Conservation (phyloP, 1,140 invertebrate genomes). For the Zeugodacus cucurbitae region DNA sequence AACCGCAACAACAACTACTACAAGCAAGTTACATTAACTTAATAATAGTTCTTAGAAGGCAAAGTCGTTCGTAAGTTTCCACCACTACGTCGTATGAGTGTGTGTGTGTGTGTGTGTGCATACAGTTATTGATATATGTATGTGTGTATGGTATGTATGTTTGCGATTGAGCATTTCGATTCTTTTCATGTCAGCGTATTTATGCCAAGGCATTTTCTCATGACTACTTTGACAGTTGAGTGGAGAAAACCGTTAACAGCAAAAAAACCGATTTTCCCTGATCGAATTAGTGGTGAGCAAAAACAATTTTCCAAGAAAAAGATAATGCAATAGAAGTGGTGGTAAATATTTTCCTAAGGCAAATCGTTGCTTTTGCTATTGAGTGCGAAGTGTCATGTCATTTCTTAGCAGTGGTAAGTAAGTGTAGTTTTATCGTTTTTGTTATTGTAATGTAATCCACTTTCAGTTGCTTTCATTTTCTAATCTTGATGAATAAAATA, state of each 20-base stretch:
- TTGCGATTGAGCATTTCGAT: neutral
- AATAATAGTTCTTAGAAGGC: conserved; percentile 38
- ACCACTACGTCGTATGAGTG: neutral
- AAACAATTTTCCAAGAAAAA: neutral
- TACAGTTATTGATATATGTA: neutral
- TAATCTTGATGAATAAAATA: neutral
- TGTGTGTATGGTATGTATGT: neutral
- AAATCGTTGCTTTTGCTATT: neutral
- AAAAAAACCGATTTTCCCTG: neutral
- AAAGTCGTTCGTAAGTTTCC: conserved; percentile 11
- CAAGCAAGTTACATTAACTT: conserved; percentile 28
- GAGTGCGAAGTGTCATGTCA: neutral
- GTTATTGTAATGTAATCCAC: neutral
- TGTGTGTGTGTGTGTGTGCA: neutral
- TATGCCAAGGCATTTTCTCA: conserved; percentile 22
- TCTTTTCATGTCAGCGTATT: neutral
- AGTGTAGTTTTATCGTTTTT: neutral
- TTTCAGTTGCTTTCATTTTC: neutral
- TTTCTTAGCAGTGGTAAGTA: too few relatives aligned
- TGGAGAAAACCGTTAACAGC: neutral
- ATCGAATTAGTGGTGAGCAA: neutral
- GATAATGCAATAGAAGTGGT: neutral
- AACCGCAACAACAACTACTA: conserved; percentile 2
- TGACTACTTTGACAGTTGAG: neutral
- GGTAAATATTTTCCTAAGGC: neutral